phyloP scores from a whole-genome alignment of 2,888 invertebrate species.

The Seira musarum region DNA sequence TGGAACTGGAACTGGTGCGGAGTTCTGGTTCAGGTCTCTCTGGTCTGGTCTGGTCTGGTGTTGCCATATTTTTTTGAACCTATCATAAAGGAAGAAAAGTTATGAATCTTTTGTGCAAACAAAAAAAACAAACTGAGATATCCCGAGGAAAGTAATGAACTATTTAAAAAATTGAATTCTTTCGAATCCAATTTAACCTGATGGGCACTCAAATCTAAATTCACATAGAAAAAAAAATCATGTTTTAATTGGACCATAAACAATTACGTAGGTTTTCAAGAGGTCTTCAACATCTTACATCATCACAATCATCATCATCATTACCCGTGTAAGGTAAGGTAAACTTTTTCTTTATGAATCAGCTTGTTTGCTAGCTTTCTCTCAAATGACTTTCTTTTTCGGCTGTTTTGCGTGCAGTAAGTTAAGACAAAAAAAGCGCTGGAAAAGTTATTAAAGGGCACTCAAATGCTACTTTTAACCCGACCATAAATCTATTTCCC shows the following conservation, averaged over 20 bases:
- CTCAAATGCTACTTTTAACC: background rate
- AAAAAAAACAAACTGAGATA: too few species aligned
- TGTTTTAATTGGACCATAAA: slow-evolving; percentile 1
- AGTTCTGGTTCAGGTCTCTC: too few species aligned
- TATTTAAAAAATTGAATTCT: background rate
- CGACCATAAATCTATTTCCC: slow-evolving; percentile 1
- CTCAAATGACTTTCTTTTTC: background rate
- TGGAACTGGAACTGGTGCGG: background rate
- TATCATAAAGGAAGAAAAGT: too few species aligned
- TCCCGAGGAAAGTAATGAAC: too few species aligned
- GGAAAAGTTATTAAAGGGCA: slow-evolving; percentile 15
- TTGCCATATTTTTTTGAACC: too few species aligned
- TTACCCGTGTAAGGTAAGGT: too few species aligned
- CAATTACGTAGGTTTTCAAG: background rate
- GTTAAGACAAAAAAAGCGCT: background rate
- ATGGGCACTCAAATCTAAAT: too few species aligned
- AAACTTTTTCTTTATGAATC: too few species aligned
- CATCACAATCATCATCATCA: too few species aligned
- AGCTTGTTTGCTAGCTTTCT: background rate
- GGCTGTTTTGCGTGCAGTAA: background rate
- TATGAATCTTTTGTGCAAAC: too few species aligned
- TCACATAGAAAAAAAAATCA: background rate
- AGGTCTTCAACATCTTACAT: background rate
- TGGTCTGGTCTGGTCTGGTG: too few species aligned
- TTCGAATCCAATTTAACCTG: background rate